These are phyloP conservation scores for Muscidifurax raptorellus DNA, from an alignment of 1,140 invertebrate genomes.

Conservation along the genomic window DNA sequence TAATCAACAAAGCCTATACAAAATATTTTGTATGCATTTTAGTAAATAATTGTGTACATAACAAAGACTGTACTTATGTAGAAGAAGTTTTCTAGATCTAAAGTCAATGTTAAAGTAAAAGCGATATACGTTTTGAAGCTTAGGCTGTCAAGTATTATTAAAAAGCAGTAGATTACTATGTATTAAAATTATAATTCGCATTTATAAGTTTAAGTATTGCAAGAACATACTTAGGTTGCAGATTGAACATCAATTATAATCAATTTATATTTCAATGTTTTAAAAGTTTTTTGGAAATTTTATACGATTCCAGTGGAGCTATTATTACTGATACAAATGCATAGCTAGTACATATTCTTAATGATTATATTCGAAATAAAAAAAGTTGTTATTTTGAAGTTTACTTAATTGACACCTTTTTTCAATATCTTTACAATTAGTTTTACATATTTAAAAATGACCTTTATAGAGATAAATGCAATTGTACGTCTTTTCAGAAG, in stretches of 20 bases:
- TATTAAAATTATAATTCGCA: not conserved
- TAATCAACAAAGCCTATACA: not conserved
- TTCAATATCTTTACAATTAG: not conserved
- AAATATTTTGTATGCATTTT: conserved; percentile 14
- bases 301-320: not conserved
- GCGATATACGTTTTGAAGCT: not conserved
- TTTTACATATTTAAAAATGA: no score
- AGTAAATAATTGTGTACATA: conserved; percentile 6
- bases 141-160: not conserved
- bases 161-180: not conserved
- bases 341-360: not conserved
- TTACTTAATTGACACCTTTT: not conserved
- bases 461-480: no score
- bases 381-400: not conserved
- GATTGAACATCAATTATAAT: not conserved
- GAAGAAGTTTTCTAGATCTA: not conserved
- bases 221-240: not conserved
- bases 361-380: not conserved
- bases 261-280: not conserved
- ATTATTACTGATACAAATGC: not conserved
- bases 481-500: no score
- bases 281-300: not conserved
- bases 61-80: conserved; percentile 15
- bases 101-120: not conserved
- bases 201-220: not conserved